These are phyloP conservation scores for Ellobius talpinus DNA, from an alignment of 2,113 vertebrate genomes.

Conservation along the genomic window DNA sequence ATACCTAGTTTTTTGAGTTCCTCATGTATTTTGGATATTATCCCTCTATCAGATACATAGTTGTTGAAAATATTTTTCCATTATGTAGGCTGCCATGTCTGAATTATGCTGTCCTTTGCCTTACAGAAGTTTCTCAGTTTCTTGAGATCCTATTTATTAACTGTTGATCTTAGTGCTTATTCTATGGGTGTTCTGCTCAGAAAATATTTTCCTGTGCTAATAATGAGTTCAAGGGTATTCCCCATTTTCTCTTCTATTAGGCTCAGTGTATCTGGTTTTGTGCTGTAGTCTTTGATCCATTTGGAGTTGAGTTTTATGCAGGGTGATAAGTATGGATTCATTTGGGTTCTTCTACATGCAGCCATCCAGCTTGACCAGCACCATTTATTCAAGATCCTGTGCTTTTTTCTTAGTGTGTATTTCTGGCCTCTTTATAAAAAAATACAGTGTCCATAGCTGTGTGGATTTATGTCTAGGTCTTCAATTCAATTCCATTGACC, in stretches of 20 bases:
- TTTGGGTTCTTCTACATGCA: not conserved
- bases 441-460: not conserved
- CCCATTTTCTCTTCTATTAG: not conserved
- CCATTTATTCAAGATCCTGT: not conserved
- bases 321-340: not conserved
- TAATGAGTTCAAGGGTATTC: not conserved
- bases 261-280: not conserved
- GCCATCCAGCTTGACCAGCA: not conserved
- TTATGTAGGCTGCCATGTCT: not conserved
- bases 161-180: not conserved
- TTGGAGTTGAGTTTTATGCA: not conserved
- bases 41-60: not conserved
- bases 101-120: not conserved
- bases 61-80: not conserved
- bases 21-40: not conserved
- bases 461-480: not conserved
- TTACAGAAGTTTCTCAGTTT: not conserved
- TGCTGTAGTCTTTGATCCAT: not conserved
- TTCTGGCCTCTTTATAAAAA: not conserved
- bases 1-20: not conserved
- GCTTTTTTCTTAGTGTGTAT: not conserved
- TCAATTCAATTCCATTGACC: not conserved
- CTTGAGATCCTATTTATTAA: not conserved
- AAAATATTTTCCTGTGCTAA: not conserved
- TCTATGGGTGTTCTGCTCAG: not conserved